Evolutionary conservation across 2,113 vertebrate species (phyloP).

Genomic region (Panthera leo): DNA sequence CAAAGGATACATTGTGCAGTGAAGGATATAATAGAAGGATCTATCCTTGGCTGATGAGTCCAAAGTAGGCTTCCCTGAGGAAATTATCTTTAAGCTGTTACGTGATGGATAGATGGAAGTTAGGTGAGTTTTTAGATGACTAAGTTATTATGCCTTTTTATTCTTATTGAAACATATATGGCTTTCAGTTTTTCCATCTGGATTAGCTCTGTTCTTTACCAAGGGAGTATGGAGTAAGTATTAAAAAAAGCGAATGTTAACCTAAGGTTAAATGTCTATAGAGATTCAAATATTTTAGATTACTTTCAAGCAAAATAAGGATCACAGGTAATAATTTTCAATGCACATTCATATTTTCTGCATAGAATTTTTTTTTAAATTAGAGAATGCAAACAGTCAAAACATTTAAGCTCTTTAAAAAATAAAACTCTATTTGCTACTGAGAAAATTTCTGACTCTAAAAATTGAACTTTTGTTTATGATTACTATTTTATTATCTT

Average conservation of each 20-base stretch:
- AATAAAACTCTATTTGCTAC: not conserved
- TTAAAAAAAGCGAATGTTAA: not conserved
- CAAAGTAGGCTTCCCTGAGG: not conserved
- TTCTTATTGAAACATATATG: not conserved
- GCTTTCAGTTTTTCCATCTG: not conserved
- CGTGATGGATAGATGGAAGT: not conserved
- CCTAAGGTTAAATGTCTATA: not conserved
- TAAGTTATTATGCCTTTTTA: not conserved
- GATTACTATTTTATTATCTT: not conserved
- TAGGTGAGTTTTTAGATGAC: not conserved
- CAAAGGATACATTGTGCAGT: not conserved
- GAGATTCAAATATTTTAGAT: not conserved
- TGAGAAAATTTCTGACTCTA: not conserved
- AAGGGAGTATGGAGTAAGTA: not conserved
- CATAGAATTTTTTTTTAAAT: not conserved
- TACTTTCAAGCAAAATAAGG: not conserved
- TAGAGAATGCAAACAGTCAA: not conserved
- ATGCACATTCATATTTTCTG: not conserved
- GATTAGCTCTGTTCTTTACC: not conserved
- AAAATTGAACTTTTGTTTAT: not conserved
- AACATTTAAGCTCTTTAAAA: not conserved
- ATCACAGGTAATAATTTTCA: not conserved
- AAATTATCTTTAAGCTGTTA: not conserved
- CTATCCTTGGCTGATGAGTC: not conserved
- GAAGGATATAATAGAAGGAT: not conserved